phyloP scores from a whole-genome alignment of 2,113 vertebrate species.

The Danionella cerebrum region DNA sequence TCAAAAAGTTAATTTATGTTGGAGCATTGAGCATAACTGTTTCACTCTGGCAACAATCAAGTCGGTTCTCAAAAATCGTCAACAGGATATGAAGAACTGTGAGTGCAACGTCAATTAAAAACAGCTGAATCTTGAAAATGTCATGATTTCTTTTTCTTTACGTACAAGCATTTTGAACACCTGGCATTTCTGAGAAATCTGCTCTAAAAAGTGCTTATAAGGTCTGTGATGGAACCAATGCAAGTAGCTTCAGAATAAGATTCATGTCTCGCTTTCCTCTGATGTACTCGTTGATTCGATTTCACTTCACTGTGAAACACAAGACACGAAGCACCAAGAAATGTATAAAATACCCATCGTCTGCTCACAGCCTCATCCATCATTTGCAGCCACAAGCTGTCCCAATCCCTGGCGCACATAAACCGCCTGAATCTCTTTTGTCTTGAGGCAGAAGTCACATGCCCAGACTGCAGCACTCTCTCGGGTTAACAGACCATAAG shows the following conservation, averaged over 20 bases:
- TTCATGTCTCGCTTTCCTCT: background rate
- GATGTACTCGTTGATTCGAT: slow-evolving; percentile 1
- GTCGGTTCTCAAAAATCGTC: slow-evolving; percentile 25
- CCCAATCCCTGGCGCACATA: slow-evolving; percentile 91
- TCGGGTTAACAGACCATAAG: slow-evolving; percentile 88
- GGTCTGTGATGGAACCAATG: slow-evolving; percentile 22
- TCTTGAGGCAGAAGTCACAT: slow-evolving; percentile 96
- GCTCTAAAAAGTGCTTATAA: slow-evolving; percentile 36
- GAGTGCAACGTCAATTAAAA: background rate
- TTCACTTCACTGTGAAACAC: slow-evolving; percentile 14
- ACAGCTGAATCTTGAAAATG: background rate
- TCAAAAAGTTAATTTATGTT: background rate
- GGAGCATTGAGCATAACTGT: background rate
- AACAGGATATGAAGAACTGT: slow-evolving; percentile 49
- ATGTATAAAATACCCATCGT: background rate
- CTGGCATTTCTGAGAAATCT: slow-evolving; percentile 48
- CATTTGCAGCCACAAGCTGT: slow-evolving; percentile 89
- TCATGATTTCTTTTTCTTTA: background rate
- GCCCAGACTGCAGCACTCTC: slow-evolving; percentile 94
- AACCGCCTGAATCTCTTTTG: slow-evolving; percentile 97
- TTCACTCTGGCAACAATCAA: background rate
- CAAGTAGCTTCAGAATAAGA: slow-evolving; percentile 13
- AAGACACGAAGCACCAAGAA: slow-evolving; percentile 10
- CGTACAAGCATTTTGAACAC: background rate
- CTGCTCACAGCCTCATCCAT: slow-evolving; percentile 67